Evolutionary conservation across 2,113 vertebrate genomes (phyloP).

Genomic region (Pseudorectes ferrugineus): DNA sequence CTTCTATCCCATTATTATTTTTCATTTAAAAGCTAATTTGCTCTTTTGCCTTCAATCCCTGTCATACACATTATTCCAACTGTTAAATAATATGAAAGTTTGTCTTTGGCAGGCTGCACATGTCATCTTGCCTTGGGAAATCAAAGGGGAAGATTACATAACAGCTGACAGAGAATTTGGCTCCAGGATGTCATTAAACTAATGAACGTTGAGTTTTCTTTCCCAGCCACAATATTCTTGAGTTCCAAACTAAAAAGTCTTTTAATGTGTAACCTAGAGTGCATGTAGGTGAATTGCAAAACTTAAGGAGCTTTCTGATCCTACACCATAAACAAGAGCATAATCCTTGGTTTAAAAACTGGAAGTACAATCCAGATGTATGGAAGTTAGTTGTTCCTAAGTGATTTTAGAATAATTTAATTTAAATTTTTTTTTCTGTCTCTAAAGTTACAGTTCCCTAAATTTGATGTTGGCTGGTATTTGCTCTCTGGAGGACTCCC

Average conservation of each 20-base stretch:
- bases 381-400: neutral
- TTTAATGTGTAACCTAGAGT: neutral
- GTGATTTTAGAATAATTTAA: neutral
- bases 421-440: neutral
- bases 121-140: slow-evolving; percentile 59
- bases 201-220: slow-evolving; percentile 24
- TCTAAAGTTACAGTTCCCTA: neutral
- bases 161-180: slow-evolving; percentile 59
- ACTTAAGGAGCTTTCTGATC: neutral
- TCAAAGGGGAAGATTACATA: slow-evolving; percentile 57
- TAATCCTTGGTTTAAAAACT: neutral
- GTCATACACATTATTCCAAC: slow-evolving; percentile 36
- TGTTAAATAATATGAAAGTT: slow-evolving; percentile 50
- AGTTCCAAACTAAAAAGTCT: neutral
- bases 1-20: slow-evolving; percentile 37
- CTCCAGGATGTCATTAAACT: slow-evolving; percentile 62
- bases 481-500: neutral
- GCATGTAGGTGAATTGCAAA: neutral
- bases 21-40: slow-evolving; percentile 54
- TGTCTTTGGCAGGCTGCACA: slow-evolving; percentile 57
- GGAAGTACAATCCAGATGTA: neutral
- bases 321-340: neutral
- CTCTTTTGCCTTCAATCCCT: slow-evolving; percentile 31
- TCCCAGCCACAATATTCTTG: neutral
- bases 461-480: neutral